Conservation (phyloP, 2,113 vertebrate genomes). For the Thamnophis sirtalis region DNA sequence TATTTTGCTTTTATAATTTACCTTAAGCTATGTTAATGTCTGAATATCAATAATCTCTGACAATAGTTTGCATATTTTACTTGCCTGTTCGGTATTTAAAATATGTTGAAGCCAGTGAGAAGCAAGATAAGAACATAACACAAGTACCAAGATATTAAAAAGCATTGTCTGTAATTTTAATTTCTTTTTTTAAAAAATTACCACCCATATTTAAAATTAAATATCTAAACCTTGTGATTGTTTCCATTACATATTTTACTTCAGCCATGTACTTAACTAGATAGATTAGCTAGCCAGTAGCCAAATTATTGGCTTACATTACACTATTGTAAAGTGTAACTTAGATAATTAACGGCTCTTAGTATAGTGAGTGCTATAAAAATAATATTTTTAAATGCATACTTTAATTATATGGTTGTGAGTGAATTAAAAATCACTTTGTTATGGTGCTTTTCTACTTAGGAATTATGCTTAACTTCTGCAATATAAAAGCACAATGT, state of each 20-base stretch:
- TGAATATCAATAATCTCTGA: not conserved
- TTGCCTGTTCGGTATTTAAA: not conserved
- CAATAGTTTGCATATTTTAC: not conserved
- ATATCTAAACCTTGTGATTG: not conserved
- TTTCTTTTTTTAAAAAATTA: not conserved
- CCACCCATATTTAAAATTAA: not conserved
- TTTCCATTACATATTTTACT: not conserved
- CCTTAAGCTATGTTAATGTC: not conserved
- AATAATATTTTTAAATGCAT: not conserved
- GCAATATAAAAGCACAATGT: not conserved
- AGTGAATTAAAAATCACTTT: not conserved
- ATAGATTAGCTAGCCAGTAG: not conserved
- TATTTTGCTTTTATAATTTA: not conserved
- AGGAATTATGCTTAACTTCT: not conserved
- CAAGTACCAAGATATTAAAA: not conserved
- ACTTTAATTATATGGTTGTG: not conserved
- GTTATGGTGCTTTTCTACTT: not conserved
- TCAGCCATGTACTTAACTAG: not conserved
- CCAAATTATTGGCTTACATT: not conserved
- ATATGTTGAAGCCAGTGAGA: not conserved
- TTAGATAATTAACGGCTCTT: not conserved
- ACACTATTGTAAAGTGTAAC: not conserved
- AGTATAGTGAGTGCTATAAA: too few species aligned
- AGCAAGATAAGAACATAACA: not conserved
- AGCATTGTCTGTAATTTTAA: not conserved